A percentile compares a stretch with the other conserved stretches of the same genome.
Evolutionary conservation across 2,888 invertebrate genomes (phyloP).

Genomic region (Rhagonycha lutea): DNA sequence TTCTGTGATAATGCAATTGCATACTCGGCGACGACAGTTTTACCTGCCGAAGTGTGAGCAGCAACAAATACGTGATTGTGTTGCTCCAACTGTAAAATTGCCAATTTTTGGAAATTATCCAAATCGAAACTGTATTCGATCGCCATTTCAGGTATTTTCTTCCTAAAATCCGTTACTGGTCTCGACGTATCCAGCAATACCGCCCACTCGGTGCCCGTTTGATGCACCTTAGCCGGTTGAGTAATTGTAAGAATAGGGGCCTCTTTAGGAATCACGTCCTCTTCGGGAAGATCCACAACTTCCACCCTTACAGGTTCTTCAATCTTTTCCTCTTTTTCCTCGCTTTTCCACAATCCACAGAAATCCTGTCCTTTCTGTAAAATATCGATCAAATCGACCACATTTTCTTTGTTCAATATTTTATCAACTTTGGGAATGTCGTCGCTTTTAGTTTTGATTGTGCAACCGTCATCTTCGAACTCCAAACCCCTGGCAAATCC

Average conservation of each 20-base stretch:
- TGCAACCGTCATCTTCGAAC: conserved; percentile 62
- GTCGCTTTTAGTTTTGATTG: conserved; percentile 46
- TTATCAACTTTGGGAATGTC: conserved; percentile 31
- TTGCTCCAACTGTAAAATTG: conserved; percentile 91
- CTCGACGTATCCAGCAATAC: conserved; percentile 81
- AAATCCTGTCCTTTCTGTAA: conserved; percentile 65
- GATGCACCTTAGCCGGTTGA: neutral
- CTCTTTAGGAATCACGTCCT: conserved; percentile 50
- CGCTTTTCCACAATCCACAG: conserved; percentile 52
- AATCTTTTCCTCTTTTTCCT: conserved; percentile 29
- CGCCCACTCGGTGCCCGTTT: conserved; percentile 78
- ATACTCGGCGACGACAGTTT: conserved; percentile 99
- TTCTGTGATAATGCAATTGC: conserved; percentile 94
- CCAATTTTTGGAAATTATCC: conserved; percentile 97
- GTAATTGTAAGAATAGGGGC: conserved; percentile 73
- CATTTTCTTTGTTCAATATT: conserved; percentile 47
- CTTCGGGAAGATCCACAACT: conserved; percentile 37
- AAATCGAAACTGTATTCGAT: conserved; percentile 87
- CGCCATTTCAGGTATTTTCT: conserved; percentile 82
- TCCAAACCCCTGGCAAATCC: conserved; percentile 66
- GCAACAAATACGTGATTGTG: conserved; percentile 97
- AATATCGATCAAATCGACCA: conserved; percentile 64
- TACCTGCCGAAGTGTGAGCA: conserved; percentile 98
- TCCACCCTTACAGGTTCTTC: conserved; percentile 24
- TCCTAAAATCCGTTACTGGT: conserved; percentile 80